phyloP scores from a whole-genome alignment of 35 echinoderm and acorn worm genomes.

The Apostichopus parvimensis region DNA sequence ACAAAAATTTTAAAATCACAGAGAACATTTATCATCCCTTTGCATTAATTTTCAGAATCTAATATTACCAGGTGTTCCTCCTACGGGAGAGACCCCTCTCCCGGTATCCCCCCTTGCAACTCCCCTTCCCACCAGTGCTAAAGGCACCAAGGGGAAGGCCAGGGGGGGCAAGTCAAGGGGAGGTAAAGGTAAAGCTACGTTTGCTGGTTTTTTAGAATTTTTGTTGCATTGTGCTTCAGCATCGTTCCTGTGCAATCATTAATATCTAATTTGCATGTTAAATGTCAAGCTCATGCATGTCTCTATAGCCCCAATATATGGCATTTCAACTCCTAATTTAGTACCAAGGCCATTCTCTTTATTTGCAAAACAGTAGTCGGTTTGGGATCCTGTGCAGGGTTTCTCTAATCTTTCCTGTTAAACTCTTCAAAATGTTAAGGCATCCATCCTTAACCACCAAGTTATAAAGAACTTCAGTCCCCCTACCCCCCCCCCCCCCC shows the following conservation, averaged over 20 bases:
- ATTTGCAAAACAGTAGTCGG: too few species aligned
- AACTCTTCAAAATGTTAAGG: too few species aligned
- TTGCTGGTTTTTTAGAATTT: background rate
- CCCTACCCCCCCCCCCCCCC: too few species aligned
- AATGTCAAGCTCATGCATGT: too few species aligned
- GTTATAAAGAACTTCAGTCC: too few species aligned
- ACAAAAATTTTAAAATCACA: too few species aligned
- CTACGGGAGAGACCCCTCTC: conserved; percentile 22
- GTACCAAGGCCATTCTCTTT: too few species aligned
- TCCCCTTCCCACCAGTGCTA: background rate
- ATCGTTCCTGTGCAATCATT: background rate
- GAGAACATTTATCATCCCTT: background rate
- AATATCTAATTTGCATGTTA: conserved; percentile 12
- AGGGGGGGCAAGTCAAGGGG: conserved; percentile 52
- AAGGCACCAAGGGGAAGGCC: conserved; percentile 46
- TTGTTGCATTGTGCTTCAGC: background rate
- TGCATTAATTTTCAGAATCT: conserved; percentile 40
- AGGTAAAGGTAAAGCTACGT: conserved; percentile 55
- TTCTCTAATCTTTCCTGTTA: too few species aligned
- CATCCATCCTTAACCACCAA: too few species aligned
- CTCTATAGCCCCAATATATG: too few species aligned
- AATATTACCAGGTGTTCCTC: conserved; percentile 62
- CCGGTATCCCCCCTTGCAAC: conserved; percentile 1
- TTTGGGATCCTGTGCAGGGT: too few species aligned
- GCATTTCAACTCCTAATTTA: too few species aligned